phyloP scores from a whole-genome alignment of 1,140 invertebrate genomes.

The Pseudoatta argentina region DNA sequence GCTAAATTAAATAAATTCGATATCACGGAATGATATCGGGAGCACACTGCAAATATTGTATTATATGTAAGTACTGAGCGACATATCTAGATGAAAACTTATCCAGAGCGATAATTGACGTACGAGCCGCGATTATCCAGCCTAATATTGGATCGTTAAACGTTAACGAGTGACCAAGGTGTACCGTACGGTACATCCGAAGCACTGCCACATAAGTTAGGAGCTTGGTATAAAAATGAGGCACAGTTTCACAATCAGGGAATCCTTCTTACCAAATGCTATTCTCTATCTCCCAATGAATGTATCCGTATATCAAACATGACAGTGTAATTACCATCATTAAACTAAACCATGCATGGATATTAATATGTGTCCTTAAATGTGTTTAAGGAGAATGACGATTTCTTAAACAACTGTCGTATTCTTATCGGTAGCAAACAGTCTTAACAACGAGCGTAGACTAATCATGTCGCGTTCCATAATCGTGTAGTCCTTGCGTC shows the following conservation, averaged over 20 bases:
- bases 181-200: conserved; percentile 71
- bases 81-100: conserved; percentile 75
- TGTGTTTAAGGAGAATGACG: conserved; percentile 83
- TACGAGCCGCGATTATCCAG: conserved; percentile 76
- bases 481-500: conserved; percentile 84
- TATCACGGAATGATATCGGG: background rate
- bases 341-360: conserved; percentile 86
- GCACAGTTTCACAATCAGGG: conserved; percentile 86
- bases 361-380: conserved; percentile 85
- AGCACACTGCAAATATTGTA: background rate
- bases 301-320: conserved; percentile 83
- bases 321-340: conserved; percentile 80
- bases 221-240: conserved; percentile 86
- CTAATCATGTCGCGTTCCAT: conserved; percentile 85
- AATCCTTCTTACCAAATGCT: conserved; percentile 81
- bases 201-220: conserved; percentile 80
- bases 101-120: conserved; percentile 76
- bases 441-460: conserved; percentile 86
- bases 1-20: conserved; percentile 8
- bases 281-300: conserved; percentile 85
- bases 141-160: conserved; percentile 76
- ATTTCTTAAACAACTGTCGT: conserved; percentile 84
- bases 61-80: conserved; percentile 57
- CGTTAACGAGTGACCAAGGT: conserved; percentile 71
- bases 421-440: conserved; percentile 85